These are phyloP conservation scores for Callocephalon fimbriatum DNA, from an alignment of 2,113 vertebrate species.

Conservation along the genomic window DNA sequence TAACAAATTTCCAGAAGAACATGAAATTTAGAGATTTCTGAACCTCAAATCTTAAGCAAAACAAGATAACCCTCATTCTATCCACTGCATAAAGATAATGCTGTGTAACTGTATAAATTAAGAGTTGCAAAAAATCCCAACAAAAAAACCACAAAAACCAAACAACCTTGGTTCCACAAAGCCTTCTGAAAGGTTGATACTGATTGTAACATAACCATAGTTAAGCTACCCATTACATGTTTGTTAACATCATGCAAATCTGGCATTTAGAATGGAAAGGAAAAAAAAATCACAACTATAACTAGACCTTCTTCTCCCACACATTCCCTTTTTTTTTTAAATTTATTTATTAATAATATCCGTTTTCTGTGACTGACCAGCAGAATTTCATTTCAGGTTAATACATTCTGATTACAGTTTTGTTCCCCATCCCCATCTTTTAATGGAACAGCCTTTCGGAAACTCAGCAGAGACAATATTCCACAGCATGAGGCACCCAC, in stretches of 20 bases:
- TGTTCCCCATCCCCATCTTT: background rate
- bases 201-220: background rate
- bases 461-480: slow-evolving; percentile 9
- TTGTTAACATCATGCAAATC: background rate
- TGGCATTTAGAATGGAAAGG: background rate
- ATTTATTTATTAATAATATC: background rate
- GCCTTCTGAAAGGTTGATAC: background rate
- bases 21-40: background rate
- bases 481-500: background rate
- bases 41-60: background rate
- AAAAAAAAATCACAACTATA: background rate
- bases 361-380: background rate
- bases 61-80: background rate
- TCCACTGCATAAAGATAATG: background rate
- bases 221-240: background rate
- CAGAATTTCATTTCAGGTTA: background rate
- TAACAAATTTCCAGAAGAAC: background rate
- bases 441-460: background rate
- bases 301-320: background rate
- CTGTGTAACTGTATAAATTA: background rate
- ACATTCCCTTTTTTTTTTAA: background rate
- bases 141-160: background rate
- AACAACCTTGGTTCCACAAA: background rate
- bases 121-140: background rate
- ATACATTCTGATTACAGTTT: slow-evolving; percentile 3